Evolutionary conservation across 2,113 vertebrate species (phyloP), one percentile per base, ranked within the genome.

Genomic region (Camelus dromedarius): DNA sequence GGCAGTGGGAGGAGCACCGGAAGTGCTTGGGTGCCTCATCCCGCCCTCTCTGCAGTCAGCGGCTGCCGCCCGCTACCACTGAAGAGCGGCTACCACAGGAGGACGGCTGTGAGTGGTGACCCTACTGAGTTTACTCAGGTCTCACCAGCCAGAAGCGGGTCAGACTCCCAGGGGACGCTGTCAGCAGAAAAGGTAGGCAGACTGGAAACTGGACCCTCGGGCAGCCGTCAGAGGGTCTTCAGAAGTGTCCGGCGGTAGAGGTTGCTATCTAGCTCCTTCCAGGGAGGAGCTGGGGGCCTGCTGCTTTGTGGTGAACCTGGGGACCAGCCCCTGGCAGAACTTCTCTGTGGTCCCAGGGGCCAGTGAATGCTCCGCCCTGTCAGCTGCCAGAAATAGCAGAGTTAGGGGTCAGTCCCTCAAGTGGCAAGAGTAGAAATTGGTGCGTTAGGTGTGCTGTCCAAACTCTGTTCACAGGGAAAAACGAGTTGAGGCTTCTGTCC

Each of bases 201-300:
- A 11, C 15, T 22, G 6, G n/a, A 64, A 76, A 9, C 46, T n/a
- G 42, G 48, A 12, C 48, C 8, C 26, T 22, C 22, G 2, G 19
- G 30, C 10, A 6, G 52, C 32, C 2, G 35, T 7, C 14, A 1
- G 48, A 15, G 35, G 46, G 14, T 46, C 1, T 38, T 79, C 32
- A 22, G 73, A 22, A 15, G 50, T 11, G 0, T 22, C 0, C 0
- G 16, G 18, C 8, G 2, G 4, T 15, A 6, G 10, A 20, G 3
- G 30, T 12, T 12, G 50, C 22, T 8, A 11, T 2, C 11, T 8
- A 5, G 32, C 2, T 6, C 26, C 58, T 75, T 35, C 42, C 32
- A 2, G 30, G 30, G 69, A 35, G 67, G 30, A 15, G 58, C 30
- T 3, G 35, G 13, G 6, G 38, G 38, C 38, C 38, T 42, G 38